Evolutionary conservation across 2,888 invertebrate genomes (phyloP).

Genomic region (Bombyx huttoni): DNA sequence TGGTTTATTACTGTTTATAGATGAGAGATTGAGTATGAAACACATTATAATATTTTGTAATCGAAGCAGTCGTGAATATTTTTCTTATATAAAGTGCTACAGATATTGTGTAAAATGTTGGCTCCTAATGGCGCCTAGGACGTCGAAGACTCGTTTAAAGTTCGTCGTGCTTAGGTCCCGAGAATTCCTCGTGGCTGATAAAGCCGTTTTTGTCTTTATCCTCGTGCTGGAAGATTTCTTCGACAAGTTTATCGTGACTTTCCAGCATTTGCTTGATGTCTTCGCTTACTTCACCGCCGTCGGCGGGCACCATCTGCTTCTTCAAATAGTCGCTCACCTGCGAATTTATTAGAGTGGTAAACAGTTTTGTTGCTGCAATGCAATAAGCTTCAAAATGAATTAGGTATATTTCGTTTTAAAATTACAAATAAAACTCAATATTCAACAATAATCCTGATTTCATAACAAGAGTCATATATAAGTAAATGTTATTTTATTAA

Average conservation of each 20-base stretch:
- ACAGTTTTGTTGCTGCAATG: too few relatives aligned
- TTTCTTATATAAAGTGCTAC: not conserved
- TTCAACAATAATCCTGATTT: too few relatives aligned
- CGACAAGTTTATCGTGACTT: constrained; percentile 93
- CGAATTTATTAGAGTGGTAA: not conserved
- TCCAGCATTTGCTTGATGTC: constrained; percentile 88
- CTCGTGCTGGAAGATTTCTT: constrained; percentile 97
- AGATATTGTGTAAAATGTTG: not conserved
- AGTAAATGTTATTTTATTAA: too few relatives aligned
- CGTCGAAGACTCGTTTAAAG: constrained; percentile 71
- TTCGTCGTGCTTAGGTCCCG: constrained; percentile 97
- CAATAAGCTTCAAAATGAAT: too few relatives aligned
- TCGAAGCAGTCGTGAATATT: not conserved
- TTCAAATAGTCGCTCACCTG: constrained; percentile 93
- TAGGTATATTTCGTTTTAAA: too few relatives aligned
- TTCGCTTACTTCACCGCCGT: constrained; percentile 79
- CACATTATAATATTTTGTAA: not conserved
- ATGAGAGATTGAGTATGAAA: not conserved
- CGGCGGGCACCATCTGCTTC: constrained; percentile 90
- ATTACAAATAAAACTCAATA: too few relatives aligned
- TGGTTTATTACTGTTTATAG: not conserved
- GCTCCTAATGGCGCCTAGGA: not conserved
- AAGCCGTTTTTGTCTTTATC: constrained; percentile 97
- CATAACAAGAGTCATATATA: too few relatives aligned
- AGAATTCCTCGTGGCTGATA: constrained; percentile 96